A percentile compares a stretch with the other conserved stretches of the same genome.
Evolutionary conservation across 2,888 invertebrate species (phyloP).

Genomic region (Eupithecia inturbata): DNA sequence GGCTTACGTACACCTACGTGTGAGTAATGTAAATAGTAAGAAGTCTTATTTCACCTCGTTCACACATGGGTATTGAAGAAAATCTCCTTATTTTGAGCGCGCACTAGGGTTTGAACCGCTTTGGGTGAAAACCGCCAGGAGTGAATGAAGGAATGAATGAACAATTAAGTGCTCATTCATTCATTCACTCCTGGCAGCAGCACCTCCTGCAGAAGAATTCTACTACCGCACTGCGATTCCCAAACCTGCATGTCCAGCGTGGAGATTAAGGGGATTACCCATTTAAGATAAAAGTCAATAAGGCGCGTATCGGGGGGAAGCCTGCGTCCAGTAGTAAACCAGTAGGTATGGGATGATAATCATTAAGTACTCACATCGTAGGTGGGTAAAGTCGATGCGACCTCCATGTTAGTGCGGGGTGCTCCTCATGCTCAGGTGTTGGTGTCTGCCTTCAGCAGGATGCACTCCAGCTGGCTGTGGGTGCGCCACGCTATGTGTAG

Average conservation of each 20-base stretch:
- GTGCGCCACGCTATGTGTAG: slow-evolving; percentile 60
- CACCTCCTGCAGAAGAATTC: too few relatives aligned
- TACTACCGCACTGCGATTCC: too few relatives aligned
- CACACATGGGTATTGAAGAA: not conserved
- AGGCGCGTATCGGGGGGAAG: too few relatives aligned
- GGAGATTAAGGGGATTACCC: too few relatives aligned
- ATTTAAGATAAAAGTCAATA: too few relatives aligned
- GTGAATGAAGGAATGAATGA: not conserved
- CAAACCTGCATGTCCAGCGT: too few relatives aligned
- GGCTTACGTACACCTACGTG: not conserved
- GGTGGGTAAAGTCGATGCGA: slow-evolving; percentile 71
- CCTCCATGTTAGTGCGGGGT: slow-evolving; percentile 73
- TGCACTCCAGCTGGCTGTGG: slow-evolving; percentile 59
- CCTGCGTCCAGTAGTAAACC: too few relatives aligned
- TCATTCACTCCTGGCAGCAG: too few relatives aligned
- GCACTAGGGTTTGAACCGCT: not conserved
- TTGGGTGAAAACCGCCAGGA: not conserved
- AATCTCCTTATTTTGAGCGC: not conserved
- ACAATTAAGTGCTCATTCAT: too few relatives aligned
- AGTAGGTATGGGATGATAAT: too few relatives aligned
- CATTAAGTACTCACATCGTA: slow-evolving; percentile 62
- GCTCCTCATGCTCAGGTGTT: slow-evolving; percentile 68
- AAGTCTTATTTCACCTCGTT: not conserved
- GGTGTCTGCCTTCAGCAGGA: slow-evolving; percentile 73
- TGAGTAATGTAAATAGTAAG: not conserved